Evolutionary conservation across 30 jellyfish, hydroid and myxozoan genomes (phyloP), one percentile per base, ranked within the genome.

Genomic region (Pseudorhiza aurosa): DNA sequence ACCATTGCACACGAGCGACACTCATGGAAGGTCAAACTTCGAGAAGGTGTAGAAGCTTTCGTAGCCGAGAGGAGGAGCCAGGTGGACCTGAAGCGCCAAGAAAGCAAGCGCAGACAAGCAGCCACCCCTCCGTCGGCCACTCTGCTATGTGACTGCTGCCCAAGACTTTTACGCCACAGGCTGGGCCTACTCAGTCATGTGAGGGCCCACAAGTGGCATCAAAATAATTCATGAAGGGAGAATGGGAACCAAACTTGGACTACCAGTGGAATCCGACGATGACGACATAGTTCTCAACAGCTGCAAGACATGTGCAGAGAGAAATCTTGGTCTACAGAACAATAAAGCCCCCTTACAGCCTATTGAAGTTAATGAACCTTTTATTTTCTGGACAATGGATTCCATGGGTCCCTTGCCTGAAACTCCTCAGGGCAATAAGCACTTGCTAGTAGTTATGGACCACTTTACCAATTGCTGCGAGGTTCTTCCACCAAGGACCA

Each of bases 391-490:
- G 75, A 89, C 90, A 2, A n/a, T 69, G 74, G 91, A 65, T 36
- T 84, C 58, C 39, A n/a, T 69, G 74, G 82, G 81, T 15, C 88
- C 88, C 7, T 57, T 82, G 68, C 90, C 88, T n/a, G 65, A 45
- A 39, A 62, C 95, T 22, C 21, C 76, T 29, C 26, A 68, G 14
- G 95, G 89, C 29, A 83, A 83, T 42, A 69, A 72, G 67, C 85
- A 83, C 36, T 26, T 83, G 10, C 78, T 72, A 15, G 95, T 83
- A 4, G 83, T 58, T 30, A 68, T 68, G 77, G 95, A 83, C 50
- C 77, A 83, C 50, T 82, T 68, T 71, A 82, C 94, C 83, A 82
- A 56, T 40, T 82, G 94, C 83, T 32, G 75, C 12, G 88, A 83
- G 60, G 90, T 43, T 12, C 72, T 29, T 47, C 80, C 89, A 18